Percentiles rank a stretch among this genome's conserved stretches.
phyloP scores from a whole-genome alignment of 2,888 invertebrate genomes.

The Clusia tigrina region DNA sequence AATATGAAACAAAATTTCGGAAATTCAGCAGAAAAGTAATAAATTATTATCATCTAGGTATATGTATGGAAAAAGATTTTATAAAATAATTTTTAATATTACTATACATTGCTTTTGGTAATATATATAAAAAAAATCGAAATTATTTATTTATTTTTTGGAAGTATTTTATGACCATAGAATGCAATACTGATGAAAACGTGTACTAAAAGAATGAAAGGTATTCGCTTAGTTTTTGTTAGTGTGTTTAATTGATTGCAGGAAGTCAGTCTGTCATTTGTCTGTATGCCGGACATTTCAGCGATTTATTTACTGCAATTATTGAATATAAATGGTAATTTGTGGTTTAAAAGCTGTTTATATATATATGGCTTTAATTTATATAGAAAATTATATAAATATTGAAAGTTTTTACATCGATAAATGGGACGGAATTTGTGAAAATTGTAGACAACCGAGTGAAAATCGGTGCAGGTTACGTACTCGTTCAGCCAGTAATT shows the following conservation, averaged over 20 bases:
- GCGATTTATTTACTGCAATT: conserved; percentile 7
- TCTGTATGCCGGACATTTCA: conserved; percentile 12
- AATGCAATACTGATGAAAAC: neutral
- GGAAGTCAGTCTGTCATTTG: neutral
- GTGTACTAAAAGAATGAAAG: conserved; percentile 8
- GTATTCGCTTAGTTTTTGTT: neutral
- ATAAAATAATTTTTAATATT: too few relatives aligned
- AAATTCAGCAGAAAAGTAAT: too few relatives aligned
- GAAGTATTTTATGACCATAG: neutral
- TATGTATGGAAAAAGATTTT: too few relatives aligned
- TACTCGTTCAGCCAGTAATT: conserved; percentile 14
- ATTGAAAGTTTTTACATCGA: conserved; percentile 9
- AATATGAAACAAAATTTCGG: too few relatives aligned
- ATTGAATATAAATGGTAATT: conserved; percentile 16
- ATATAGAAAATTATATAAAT: neutral
- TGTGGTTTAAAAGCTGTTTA: neutral
- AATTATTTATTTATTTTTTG: neutral
- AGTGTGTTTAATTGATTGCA: too few relatives aligned
- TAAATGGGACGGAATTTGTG: conserved; percentile 1
- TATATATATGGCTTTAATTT: neutral
- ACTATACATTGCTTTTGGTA: too few relatives aligned
- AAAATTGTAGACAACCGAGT: conserved; percentile 22
- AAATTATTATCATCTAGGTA: too few relatives aligned
- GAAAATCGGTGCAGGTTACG: conserved; percentile 36
- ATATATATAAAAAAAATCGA: neutral